A percentile compares a stretch with the other conserved stretches of the same genome.
Conservation (phyloP, 2,888 invertebrate genomes). For the Limnephilus rhombicus region DNA sequence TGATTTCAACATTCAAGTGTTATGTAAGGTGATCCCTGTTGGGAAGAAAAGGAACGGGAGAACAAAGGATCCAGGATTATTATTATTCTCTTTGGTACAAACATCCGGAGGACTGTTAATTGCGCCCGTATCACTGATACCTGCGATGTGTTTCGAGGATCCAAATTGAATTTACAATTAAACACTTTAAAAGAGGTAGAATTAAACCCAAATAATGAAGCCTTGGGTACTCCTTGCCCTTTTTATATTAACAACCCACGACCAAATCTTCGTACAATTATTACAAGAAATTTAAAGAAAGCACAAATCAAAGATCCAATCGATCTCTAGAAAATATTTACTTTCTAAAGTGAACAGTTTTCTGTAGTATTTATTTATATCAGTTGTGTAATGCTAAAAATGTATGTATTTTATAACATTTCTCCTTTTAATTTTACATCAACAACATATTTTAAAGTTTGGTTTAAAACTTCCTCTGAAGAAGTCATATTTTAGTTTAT, state of each 20-base stretch:
- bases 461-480: no score
- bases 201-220: neutral
- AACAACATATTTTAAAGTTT: no score
- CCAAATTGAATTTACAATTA: constrained; percentile 3
- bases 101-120: constrained; percentile 50
- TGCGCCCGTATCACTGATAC: constrained; percentile 16
- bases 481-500: no score
- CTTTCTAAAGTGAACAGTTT: no score
- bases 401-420: no score
- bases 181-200: neutral
- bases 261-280: neutral
- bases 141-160: constrained; percentile 16
- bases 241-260: neutral
- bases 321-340: no score
- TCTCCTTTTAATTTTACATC: no score
- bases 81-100: constrained; percentile 39
- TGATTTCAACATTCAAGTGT: constrained; percentile 39
- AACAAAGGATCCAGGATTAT: constrained; percentile 23
- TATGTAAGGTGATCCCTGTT: constrained; percentile 59
- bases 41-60: constrained; percentile 47
- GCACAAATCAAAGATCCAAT: neutral
- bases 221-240: neutral
- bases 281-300: neutral
- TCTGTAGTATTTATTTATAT: no score
- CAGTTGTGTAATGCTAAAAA: no score